A percentile compares a stretch with the other conserved stretches of the same genome.
Conservation (phyloP, 2,797 vertebrate genomes). For the Trematomus bernacchii region DNA sequence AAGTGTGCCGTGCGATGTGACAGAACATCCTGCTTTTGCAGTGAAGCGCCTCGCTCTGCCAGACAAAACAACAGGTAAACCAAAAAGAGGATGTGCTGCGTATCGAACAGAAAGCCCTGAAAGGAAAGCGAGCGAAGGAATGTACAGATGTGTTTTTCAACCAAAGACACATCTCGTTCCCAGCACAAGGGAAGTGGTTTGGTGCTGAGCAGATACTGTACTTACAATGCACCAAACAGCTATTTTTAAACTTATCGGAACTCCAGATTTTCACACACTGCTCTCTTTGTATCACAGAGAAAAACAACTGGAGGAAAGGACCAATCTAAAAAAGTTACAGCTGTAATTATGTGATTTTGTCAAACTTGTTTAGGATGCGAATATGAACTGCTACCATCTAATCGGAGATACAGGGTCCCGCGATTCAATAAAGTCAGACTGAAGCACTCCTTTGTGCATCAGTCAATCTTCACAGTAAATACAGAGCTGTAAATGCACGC, state of each 20-base stretch:
- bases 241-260: constrained; percentile 51
- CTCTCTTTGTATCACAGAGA: constrained; percentile 15
- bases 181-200: constrained; percentile 73
- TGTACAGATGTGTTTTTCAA: constrained; percentile 60
- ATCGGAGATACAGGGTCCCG: no score
- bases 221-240: constrained; percentile 29
- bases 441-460: no score
- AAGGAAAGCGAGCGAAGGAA: constrained; percentile 41
- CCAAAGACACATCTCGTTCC: constrained; percentile 59
- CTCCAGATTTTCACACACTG: constrained; percentile 17
- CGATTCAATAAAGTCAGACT: no score
- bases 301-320: background rate
- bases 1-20: constrained; percentile 56
- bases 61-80: constrained; percentile 50
- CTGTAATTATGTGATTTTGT: background rate
- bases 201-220: constrained; percentile 40
- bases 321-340: background rate
- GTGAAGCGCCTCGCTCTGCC: constrained; percentile 39
- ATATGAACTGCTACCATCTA: no score
- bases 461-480: no score
- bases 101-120: constrained; percentile 37
- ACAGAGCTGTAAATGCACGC: no score
- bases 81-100: constrained; percentile 63
- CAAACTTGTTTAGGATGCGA: background rate
- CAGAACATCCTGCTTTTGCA: constrained; percentile 77